These are phyloP conservation scores for Scylla paramamosain DNA, from an alignment of 1,140 invertebrate species.

Conservation along the genomic window DNA sequence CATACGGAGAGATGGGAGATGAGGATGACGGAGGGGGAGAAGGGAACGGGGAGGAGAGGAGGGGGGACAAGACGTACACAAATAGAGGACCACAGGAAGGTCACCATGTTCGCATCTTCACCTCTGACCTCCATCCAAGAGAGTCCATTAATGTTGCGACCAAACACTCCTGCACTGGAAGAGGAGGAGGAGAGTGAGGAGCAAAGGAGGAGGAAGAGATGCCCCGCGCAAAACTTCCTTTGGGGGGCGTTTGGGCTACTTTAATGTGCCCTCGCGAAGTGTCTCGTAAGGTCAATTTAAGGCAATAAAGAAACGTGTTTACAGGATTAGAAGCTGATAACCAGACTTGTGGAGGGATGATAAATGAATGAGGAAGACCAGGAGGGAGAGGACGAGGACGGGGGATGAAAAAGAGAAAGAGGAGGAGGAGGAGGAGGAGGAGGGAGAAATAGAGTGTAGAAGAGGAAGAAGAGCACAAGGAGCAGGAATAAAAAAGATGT, in stretches of 20 bases:
- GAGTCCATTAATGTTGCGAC: not conserved
- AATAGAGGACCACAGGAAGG: not conserved
- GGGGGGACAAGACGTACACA: not conserved
- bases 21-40: not conserved
- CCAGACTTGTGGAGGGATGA: slow-evolving; percentile 25
- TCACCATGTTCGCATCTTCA: slow-evolving; percentile 13
- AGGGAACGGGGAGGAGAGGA: not conserved
- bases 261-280: slow-evolving; percentile 12
- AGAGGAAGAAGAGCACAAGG: not conserved
- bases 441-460: not conserved
- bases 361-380: not conserved
- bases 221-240: not conserved
- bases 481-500: not conserved
- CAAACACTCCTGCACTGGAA: not conserved
- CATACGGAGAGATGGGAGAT: not conserved
- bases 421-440: not conserved
- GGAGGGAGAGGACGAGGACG: not conserved
- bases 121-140: not conserved
- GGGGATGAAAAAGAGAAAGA: not conserved
- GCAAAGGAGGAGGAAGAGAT: not conserved
- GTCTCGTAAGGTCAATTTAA: slow-evolving; percentile 23
- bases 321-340: slow-evolving; percentile 22
- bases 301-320: slow-evolving; percentile 13
- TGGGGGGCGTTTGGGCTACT: not conserved
- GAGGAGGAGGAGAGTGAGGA: not conserved